These are phyloP conservation scores for Dicrostonyx torquatus DNA, from an alignment of 2,797 vertebrate genomes.

Conservation along the genomic window DNA sequence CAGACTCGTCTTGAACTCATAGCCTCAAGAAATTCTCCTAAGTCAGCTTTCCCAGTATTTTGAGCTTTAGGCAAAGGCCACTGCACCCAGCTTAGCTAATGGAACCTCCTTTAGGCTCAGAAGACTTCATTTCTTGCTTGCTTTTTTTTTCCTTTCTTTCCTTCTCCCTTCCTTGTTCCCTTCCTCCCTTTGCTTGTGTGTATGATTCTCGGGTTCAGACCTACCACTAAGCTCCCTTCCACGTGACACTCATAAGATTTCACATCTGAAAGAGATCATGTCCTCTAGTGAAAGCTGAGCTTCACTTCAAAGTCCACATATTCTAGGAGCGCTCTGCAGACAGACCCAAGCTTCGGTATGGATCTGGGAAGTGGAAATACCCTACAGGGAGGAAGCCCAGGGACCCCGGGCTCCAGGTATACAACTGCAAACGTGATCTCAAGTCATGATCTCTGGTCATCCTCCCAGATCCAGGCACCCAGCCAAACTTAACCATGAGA, in stretches of 20 bases:
- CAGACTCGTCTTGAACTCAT: not conserved
- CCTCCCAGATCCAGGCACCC: too few relatives aligned
- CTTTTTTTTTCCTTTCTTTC: too few relatives aligned
- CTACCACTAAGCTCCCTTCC: not conserved
- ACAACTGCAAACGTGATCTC: not conserved
- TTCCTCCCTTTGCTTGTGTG: not conserved
- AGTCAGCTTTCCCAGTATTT: not conserved
- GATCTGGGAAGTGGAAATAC: too few relatives aligned
- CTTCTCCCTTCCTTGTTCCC: fast-evolving
- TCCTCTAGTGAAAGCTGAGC: not conserved
- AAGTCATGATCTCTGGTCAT: not conserved
- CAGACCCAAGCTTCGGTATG: not conserved
- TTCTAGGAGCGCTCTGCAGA: not conserved
- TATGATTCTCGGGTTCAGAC: not conserved
- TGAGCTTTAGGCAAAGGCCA: not conserved
- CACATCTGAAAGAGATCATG: not conserved
- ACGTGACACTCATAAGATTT: not conserved
- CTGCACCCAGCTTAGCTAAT: not conserved
- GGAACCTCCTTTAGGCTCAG: not conserved
- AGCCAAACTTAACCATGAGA: not conserved
- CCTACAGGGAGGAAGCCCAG: not conserved
- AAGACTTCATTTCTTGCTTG: too few relatives aligned
- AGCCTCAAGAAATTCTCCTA: not conserved
- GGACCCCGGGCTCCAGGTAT: not conserved
- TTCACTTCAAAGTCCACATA: not conserved